phyloP scores from a whole-genome alignment of 2,797 vertebrate species.

The Otolemur crassicaudatus region DNA sequence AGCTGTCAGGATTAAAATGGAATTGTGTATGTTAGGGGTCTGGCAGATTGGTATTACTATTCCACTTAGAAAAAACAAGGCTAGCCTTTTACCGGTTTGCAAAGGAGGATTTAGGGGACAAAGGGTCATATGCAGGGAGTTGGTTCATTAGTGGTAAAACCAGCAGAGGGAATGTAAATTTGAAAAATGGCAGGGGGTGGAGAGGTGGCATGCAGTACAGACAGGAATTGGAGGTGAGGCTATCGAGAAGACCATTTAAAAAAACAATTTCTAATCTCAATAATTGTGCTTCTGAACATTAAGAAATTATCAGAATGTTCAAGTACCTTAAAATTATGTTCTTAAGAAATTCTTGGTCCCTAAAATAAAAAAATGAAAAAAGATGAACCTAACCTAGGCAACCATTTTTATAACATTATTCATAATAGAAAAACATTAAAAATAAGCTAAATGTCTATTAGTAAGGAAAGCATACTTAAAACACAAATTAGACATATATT shows the following conservation, averaged over 20 bases:
- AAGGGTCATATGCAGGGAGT: conserved; percentile 58
- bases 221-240: not conserved
- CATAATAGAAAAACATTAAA: conserved; percentile 32
- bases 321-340: conserved; percentile 31
- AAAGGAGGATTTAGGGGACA: conserved; percentile 73
- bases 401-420: conserved; percentile 42
- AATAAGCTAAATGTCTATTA: not conserved
- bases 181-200: not conserved
- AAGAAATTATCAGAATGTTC: conserved; percentile 30
- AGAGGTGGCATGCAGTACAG: not conserved
- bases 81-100: conserved; percentile 56
- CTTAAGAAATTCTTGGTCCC: conserved; percentile 19
- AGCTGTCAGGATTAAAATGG: conserved; percentile 60
- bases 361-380: conserved; percentile 30
- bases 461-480: conserved; percentile 12
- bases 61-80: conserved; percentile 74
- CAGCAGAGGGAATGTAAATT: conserved; percentile 63
- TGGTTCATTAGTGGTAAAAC: conserved; percentile 70
- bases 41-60: conserved; percentile 75
- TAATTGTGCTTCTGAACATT: conserved; percentile 39
- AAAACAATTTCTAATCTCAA: not conserved
- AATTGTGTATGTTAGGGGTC: conserved; percentile 32
- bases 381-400: not conserved
- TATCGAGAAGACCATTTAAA: not conserved
- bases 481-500: not conserved